phyloP scores from a whole-genome alignment of 1,140 invertebrate species.

The Delia radicum region DNA sequence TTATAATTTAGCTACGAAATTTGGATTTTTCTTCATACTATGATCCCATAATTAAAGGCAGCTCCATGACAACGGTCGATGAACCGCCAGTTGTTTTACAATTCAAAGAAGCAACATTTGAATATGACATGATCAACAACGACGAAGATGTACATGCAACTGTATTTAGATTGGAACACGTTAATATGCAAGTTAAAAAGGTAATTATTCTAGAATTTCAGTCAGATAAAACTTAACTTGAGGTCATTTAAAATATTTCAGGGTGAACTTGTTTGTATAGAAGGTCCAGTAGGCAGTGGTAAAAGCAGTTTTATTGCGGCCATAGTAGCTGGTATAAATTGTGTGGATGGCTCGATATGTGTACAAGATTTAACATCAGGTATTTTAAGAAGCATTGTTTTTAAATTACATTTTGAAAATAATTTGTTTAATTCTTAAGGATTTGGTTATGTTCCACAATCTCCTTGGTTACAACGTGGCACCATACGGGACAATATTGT shows the following conservation, averaged over 20 bases:
- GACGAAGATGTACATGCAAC: background rate
- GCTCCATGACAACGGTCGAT: constrained; percentile 9
- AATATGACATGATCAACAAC: constrained; percentile 30
- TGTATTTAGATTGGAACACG: constrained; percentile 39
- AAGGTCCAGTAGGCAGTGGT: constrained; percentile 72
- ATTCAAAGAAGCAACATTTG: constrained; percentile 43
- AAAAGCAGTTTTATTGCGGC: constrained; percentile 73
- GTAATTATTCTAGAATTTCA: constrained; percentile 6
- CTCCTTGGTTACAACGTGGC: constrained; percentile 87
- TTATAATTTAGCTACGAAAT: constrained; percentile 36
- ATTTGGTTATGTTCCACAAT: constrained; percentile 86
- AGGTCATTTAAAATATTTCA: constrained; percentile 21
- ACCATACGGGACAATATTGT: constrained; percentile 91
- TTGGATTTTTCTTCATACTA: constrained; percentile 52
- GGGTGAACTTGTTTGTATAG: constrained; percentile 68
- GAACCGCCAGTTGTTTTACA: constrained; percentile 38
- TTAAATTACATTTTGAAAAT: background rate
- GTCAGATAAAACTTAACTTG: background rate
- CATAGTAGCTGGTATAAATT: constrained; percentile 69
- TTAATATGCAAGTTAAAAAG: constrained; percentile 47
- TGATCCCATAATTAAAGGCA: constrained; percentile 42
- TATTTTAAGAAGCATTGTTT: constrained; percentile 16
- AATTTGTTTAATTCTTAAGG: constrained; percentile 58
- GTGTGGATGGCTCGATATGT: constrained; percentile 61
- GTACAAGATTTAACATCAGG: constrained; percentile 66